Percentiles rank a stretch among this genome's conserved stretches.
Evolutionary conservation across 1,140 invertebrate species (phyloP).

Genomic region (Rhynchophorus ferrugineus): DNA sequence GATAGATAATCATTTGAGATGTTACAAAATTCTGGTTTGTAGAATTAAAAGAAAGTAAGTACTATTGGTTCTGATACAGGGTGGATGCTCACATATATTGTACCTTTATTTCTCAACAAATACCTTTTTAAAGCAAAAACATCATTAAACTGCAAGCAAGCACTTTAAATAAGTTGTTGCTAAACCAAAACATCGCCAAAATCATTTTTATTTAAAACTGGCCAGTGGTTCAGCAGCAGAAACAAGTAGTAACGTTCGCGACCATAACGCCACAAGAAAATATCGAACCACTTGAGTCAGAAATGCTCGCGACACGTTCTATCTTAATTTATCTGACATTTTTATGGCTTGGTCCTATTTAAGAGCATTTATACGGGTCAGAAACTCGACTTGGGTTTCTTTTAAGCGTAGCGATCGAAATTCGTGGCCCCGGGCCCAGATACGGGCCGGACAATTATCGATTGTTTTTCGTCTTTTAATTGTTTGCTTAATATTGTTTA

Average conservation of each 20-base stretch:
- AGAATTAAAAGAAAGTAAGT: no score
- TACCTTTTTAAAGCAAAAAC: no score
- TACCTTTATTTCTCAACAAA: no score
- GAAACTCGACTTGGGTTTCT: not conserved
- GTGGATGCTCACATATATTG: no score
- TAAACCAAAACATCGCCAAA: no score
- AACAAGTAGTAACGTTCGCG: no score
- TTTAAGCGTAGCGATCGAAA: not conserved
- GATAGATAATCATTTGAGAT: no score
- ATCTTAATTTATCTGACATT: slow-evolving; percentile 8
- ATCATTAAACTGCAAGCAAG: not conserved
- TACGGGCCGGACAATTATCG: not conserved
- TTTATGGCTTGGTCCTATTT: slow-evolving; percentile 1
- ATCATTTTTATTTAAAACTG: not conserved
- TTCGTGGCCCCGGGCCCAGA: not conserved
- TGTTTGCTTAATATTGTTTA: not conserved
- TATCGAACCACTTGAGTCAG: no score
- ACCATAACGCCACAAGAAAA: no score
- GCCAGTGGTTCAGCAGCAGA: no score
- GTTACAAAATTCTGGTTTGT: no score
- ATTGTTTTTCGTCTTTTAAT: not conserved
- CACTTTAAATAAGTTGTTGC: not conserved
- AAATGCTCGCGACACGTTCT: not conserved
- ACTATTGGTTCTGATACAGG: no score
- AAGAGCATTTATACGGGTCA: slow-evolving; percentile 5